These are phyloP conservation scores for Lamproptera curius DNA, from an alignment of 2,888 invertebrate species.

Conservation along the genomic window DNA sequence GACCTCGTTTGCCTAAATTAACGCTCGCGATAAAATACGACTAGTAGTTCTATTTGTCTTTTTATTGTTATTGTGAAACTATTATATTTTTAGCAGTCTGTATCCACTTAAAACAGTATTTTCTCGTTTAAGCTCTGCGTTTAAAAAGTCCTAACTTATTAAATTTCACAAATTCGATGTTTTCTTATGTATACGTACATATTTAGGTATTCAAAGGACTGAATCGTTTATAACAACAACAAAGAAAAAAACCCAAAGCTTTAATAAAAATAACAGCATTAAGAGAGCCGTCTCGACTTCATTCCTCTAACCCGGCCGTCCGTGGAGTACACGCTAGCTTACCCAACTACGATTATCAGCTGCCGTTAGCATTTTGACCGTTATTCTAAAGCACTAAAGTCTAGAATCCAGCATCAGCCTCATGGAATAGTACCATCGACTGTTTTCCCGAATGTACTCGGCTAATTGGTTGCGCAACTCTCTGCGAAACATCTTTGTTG, in stretches of 20 bases:
- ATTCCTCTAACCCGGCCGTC: conserved; percentile 57
- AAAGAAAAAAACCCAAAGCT: conserved; percentile 28
- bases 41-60: conserved; percentile 15
- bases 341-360: conserved; percentile 20
- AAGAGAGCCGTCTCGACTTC: conserved; percentile 44
- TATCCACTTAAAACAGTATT: background rate
- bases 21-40: conserved; percentile 9
- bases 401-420: conserved; percentile 25
- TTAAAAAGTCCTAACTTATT: background rate
- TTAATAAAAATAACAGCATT: conserved; percentile 41
- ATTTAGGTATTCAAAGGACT: background rate
- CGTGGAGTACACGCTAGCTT: conserved; percentile 43
- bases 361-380: conserved; percentile 18
- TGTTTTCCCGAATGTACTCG: conserved; percentile 33
- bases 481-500: conserved; percentile 43
- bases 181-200: background rate
- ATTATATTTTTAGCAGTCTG: background rate
- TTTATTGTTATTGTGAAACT: background rate
- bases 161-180: background rate
- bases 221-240: background rate
- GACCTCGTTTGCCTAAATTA: conserved; percentile 19
- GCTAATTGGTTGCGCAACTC: conserved; percentile 62
- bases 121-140: background rate
- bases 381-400: conserved; percentile 19
- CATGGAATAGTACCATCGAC: conserved; percentile 26